Evolutionary conservation across 2,888 invertebrate genomes (phyloP), one percentile per base, ranked within the genome.

Genomic region (Xanthia togata): DNA sequence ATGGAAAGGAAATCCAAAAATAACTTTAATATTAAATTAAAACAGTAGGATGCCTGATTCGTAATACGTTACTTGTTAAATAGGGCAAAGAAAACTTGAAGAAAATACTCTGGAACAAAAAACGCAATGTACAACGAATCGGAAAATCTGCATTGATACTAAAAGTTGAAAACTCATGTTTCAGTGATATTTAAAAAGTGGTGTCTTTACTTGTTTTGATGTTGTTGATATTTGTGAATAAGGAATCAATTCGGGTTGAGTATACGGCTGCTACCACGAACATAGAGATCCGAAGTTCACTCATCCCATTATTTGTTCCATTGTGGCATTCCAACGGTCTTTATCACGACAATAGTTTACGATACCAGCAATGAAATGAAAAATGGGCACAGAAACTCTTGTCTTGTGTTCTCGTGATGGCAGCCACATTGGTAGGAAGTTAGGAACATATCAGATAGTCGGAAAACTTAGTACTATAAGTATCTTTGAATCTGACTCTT

Each of bases 211-310:
- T 95, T 96, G 95, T 96, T 96, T 96, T 94, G 96, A 95, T 96
- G 96, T 96, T 96, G 96, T 96, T 96, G 93, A 95, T 95, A 93
- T 89, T 93, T 96, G 95, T 96, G 95, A 92, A 91, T 95, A 95
- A 95, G 96, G 96, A 96, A 96, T 96, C 96, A 92, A 92, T 92
- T 93, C 93, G 95, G 94, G 93, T 92, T 91, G 90, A 83, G 87
- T 86, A 78, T 79, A 86, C 50, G 72, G 76, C 80, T 82, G 72
- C 44, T 71, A 70, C 67, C 81, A 85, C 80, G 82, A 82, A 76
- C 83, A 44, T 71, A 64, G 38, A 67, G n/a, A 26, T 59, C 12
- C 31, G 26, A 17, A 44, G 64, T 38, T 62, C 14, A 38, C 44
- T 70, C 44, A 31, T 4, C 4, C 12, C 38, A 17, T 44, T 71